Evolutionary conservation across 2,888 invertebrate species (phyloP).

Genomic region (Spicauda simplicius): DNA sequence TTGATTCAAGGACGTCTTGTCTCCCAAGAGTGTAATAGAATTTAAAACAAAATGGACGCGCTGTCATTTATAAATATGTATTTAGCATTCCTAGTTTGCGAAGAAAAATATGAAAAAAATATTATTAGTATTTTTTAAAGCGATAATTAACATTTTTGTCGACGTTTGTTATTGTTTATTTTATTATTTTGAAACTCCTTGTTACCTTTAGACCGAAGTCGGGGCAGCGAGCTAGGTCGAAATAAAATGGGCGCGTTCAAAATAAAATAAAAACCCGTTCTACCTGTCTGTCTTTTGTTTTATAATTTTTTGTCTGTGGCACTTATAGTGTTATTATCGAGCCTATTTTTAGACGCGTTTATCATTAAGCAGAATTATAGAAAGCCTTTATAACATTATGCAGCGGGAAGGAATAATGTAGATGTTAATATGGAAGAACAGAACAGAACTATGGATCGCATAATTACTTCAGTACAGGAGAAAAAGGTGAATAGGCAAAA

Average conservation of each 20-base stretch:
- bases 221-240: background rate
- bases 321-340: constrained; percentile 17
- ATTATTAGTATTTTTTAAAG: too few relatives aligned
- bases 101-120: too few relatives aligned
- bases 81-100: background rate
- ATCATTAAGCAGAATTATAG: constrained; percentile 2
- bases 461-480: too few relatives aligned
- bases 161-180: background rate
- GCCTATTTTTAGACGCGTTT: constrained; percentile 22
- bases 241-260: constrained; percentile 17
- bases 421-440: too few relatives aligned
- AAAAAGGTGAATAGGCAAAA: too few relatives aligned
- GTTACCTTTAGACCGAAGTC: background rate
- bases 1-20: constrained; percentile 51
- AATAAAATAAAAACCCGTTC: constrained; percentile 17
- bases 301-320: constrained; percentile 31
- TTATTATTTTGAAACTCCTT: background rate
- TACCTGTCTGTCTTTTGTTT: constrained; percentile 29
- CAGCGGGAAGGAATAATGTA: too few relatives aligned
- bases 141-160: too few relatives aligned
- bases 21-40: constrained; percentile 30
- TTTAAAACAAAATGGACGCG: constrained; percentile 5
- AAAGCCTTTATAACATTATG: constrained; percentile 10
- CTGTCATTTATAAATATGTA: background rate
- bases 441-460: too few relatives aligned